A percentile compares a stretch with the other conserved stretches of the same genome.
phyloP scores from a whole-genome alignment of 92 coral and sea anemone genomes.

The Ricordea florida region DNA sequence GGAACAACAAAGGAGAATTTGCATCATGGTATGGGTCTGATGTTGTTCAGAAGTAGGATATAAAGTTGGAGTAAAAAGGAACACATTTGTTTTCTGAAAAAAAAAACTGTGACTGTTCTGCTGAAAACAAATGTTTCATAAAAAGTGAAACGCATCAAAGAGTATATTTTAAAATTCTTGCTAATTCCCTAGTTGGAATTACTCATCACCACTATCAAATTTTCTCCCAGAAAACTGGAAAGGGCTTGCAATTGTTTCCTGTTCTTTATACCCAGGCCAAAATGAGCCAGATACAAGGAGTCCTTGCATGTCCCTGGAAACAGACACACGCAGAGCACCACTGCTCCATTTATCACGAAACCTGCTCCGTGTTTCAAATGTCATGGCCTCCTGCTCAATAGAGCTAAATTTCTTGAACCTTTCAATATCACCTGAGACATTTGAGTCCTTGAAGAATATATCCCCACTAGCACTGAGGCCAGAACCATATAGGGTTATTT shows the following conservation, averaged over 20 bases:
- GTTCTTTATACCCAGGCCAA: conserved; percentile 4
- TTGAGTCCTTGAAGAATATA: background rate
- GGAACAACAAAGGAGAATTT: no score
- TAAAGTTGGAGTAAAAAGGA: no score
- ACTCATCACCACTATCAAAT: background rate
- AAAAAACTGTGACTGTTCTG: no score
- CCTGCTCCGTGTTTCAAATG: background rate
- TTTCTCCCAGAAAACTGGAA: conserved; percentile 1
- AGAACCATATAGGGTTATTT: background rate
- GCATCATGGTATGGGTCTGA: no score
- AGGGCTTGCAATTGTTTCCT: background rate
- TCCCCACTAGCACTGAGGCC: background rate
- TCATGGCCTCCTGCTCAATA: background rate
- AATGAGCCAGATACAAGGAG: background rate
- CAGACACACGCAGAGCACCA: background rate
- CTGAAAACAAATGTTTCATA: no score
- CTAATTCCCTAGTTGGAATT: no score
- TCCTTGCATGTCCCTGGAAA: background rate
- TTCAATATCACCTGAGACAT: background rate
- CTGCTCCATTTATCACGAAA: background rate
- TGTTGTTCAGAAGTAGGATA: no score
- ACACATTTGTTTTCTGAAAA: no score
- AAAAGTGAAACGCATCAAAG: no score
- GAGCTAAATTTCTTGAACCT: background rate
- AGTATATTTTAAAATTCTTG: no score